Evolutionary conservation across 1,140 invertebrate genomes (phyloP).

Genomic region (Microplitis mediator): DNA sequence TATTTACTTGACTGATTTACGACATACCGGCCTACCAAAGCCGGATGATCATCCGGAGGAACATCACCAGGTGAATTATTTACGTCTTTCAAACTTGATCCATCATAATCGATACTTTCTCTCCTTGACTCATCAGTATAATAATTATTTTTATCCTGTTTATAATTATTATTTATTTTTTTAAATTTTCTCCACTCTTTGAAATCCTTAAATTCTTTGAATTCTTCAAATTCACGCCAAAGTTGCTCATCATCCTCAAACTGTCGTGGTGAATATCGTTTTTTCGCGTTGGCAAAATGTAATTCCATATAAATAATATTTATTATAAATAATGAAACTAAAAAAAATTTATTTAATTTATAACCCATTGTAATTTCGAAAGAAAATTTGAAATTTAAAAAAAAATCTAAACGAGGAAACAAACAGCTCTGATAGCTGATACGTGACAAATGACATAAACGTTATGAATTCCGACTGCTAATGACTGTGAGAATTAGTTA

Average conservation of each 20-base stretch:
- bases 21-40: slow-evolving; percentile 63
- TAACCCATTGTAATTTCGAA: background rate
- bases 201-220: slow-evolving; percentile 25
- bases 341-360: background rate
- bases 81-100: background rate
- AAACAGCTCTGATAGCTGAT: background rate
- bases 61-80: slow-evolving; percentile 28
- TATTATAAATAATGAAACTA: background rate
- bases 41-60: slow-evolving; percentile 55
- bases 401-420: background rate
- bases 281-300: background rate
- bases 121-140: background rate
- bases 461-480: background rate
- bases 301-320: slow-evolving; percentile 6
- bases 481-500: too few species aligned
- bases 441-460: background rate
- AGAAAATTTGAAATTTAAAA: background rate
- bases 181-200: slow-evolving; percentile 31
- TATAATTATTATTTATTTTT: background rate
- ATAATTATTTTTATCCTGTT: slow-evolving; percentile 9
- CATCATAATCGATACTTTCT: background rate
- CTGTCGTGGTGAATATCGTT: background rate
- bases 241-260: background rate
- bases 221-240: slow-evolving; percentile 21
- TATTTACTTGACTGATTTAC: slow-evolving; percentile 61